Evolutionary conservation across 2,888 invertebrate genomes (phyloP).

Genomic region (Chaetoderma sp.): DNA sequence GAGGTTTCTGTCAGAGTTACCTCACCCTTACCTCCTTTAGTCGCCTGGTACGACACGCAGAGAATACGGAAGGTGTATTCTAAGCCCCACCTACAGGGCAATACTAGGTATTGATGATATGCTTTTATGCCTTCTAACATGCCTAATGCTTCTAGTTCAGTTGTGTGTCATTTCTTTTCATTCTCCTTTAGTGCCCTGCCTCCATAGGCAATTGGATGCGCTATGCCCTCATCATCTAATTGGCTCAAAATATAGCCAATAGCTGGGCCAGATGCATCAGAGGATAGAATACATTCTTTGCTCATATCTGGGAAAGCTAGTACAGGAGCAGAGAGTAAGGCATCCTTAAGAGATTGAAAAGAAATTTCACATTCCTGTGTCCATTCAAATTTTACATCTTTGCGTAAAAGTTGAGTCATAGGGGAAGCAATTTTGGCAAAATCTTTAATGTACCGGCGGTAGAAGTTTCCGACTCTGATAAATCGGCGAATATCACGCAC

Average conservation of each 20-base stretch:
- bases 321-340: neutral
- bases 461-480: constrained; percentile 46
- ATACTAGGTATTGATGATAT: too few species aligned
- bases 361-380: neutral
- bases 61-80: too few species aligned
- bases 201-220: constrained; percentile 1
- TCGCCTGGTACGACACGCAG: too few species aligned
- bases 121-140: neutral
- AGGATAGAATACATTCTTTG: neutral
- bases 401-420: neutral
- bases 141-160: neutral
- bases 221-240: neutral
- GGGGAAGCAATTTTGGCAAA: constrained; percentile 26
- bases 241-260: constrained; percentile 2
- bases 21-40: too few species aligned
- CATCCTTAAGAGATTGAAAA: neutral
- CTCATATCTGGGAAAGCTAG: constrained; percentile 1
- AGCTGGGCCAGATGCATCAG: neutral
- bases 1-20: too few species aligned
- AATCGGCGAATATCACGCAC: neutral
- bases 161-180: neutral
- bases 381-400: constrained; percentile 11
- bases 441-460: constrained; percentile 59
- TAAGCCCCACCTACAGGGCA: too few species aligned
- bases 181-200: neutral